Conservation (phyloP, 2,113 vertebrate species). For the Motacilla alba region DNA sequence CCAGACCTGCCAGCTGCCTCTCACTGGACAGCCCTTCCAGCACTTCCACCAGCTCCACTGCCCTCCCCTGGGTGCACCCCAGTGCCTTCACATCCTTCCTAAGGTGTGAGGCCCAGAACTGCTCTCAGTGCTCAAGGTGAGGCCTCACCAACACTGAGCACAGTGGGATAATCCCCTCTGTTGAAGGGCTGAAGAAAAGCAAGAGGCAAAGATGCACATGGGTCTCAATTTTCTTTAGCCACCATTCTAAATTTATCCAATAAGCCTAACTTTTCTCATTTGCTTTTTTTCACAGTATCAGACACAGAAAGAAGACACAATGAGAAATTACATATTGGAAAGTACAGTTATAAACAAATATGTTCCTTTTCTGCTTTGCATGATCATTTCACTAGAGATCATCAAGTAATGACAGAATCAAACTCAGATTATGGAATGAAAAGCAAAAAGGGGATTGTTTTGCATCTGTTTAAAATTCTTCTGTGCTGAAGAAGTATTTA, state of each 20-base stretch:
- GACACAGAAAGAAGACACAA: neutral
- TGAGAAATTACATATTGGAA: neutral
- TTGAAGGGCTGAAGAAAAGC: neutral
- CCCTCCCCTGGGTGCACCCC: neutral
- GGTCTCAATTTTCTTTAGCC: neutral
- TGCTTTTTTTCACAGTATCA: neutral
- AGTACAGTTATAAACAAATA: neutral
- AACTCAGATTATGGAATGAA: neutral
- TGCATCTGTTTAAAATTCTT: neutral
- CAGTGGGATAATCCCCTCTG: neutral
- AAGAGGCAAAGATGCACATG: neutral
- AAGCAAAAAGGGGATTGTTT: neutral
- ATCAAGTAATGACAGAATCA: neutral
- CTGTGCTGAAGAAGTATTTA: neutral
- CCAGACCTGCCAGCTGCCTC: neutral
- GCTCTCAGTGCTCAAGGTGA: neutral
- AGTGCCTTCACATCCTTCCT: neutral
- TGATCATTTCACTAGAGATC: neutral
- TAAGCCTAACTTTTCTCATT: neutral
- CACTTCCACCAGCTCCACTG: neutral
- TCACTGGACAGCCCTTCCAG: neutral
- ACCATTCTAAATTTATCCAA: neutral
- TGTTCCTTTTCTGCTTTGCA: neutral
- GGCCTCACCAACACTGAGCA: neutral
- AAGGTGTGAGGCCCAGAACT: neutral